Evolutionary conservation across 2,797 vertebrate species (phyloP).

Genomic region (Crocidura indochinensis): DNA sequence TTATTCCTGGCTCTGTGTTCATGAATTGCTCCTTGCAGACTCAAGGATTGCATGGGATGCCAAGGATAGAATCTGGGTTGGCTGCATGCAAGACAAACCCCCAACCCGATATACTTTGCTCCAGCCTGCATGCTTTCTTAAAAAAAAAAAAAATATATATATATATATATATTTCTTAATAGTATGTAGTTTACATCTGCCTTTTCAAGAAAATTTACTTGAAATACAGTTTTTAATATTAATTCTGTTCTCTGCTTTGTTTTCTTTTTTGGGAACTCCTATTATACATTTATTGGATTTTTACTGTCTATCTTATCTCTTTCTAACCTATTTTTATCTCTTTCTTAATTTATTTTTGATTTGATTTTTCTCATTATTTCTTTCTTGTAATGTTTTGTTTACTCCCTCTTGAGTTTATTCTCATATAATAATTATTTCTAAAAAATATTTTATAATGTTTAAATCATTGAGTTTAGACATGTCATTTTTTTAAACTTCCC

Average conservation of each 20-base stretch:
- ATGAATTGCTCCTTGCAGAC: too few relatives aligned
- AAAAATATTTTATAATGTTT: conserved; percentile 42
- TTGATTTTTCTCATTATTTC: conserved; percentile 26
- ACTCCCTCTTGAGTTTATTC: neutral
- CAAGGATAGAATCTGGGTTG: too few relatives aligned
- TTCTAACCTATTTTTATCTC: neutral
- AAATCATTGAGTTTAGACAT: conserved; percentile 51
- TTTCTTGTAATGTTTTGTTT: conserved; percentile 8
- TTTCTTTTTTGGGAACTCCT: neutral
- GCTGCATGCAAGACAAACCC: too few relatives aligned
- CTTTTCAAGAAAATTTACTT: conserved; percentile 21
- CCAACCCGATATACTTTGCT: too few relatives aligned
- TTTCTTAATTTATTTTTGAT: conserved; percentile 48
- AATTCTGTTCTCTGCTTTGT: conserved; percentile 21
- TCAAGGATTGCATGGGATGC: too few relatives aligned
- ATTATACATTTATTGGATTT: neutral
- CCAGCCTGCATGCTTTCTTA: neutral
- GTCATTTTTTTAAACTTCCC: neutral
- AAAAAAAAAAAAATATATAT: neutral
- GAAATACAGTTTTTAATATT: conserved; percentile 52
- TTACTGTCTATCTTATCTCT: conserved; percentile 22
- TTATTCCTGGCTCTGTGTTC: too few relatives aligned
- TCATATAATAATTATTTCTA: conserved; percentile 31
- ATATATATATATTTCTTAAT: neutral
- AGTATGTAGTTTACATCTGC: neutral